Evolutionary conservation across 92 coral and sea anemone genomes (phyloP).

Genomic region (Isaurus tuberculatus): DNA sequence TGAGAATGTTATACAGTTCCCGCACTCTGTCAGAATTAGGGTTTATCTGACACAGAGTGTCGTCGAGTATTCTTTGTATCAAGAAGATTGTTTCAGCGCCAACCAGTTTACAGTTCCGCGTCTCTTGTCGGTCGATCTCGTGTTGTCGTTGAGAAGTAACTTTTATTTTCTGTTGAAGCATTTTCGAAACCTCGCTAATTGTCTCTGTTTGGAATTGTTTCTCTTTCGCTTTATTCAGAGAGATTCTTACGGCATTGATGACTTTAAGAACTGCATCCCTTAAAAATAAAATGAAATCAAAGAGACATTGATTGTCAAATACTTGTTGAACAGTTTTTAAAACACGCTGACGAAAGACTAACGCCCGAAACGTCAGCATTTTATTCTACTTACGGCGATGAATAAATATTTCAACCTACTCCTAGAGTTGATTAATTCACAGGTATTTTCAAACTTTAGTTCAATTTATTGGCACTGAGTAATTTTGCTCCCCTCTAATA

Average conservation of each 20-base stretch:
- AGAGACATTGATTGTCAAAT: too few species aligned
- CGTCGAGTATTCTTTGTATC: slow-evolving; percentile 70
- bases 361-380: too few species aligned
- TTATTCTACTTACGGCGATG: too few species aligned
- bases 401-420: too few species aligned
- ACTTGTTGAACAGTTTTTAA: too few species aligned
- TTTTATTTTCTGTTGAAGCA: slow-evolving; percentile 63
- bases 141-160: slow-evolving; percentile 15
- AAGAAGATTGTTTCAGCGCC: slow-evolving; percentile 67
- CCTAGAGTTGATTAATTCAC: too few species aligned
- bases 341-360: too few species aligned
- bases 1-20: slow-evolving; percentile 56
- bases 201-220: slow-evolving; percentile 56
- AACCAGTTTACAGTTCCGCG: slow-evolving; percentile 53
- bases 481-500: too few species aligned
- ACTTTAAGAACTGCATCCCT: slow-evolving; percentile 76
- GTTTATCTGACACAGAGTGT: slow-evolving; percentile 25
- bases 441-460: too few species aligned
- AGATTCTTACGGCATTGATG: slow-evolving; percentile 55
- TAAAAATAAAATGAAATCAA: slow-evolving; percentile 16
- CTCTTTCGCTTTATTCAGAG: slow-evolving; percentile 60
- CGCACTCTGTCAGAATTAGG: slow-evolving; percentile 18
- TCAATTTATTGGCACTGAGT: too few species aligned
- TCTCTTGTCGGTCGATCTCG: slow-evolving; percentile 1
- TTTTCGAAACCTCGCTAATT: slow-evolving; percentile 51